Conservation (phyloP, 2,797 vertebrate genomes). For the Falco novaeseelandiae region DNA sequence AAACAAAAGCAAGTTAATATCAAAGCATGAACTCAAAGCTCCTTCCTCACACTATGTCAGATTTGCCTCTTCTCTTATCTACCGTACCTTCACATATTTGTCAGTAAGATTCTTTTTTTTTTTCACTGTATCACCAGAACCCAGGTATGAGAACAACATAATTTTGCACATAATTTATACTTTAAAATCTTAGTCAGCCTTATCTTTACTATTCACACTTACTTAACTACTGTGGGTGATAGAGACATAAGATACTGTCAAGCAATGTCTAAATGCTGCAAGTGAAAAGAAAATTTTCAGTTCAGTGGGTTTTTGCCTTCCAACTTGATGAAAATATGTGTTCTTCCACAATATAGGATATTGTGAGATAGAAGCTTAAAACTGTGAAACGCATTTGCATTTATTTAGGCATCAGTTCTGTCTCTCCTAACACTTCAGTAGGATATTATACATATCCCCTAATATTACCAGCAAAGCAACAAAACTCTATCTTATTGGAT, state of each 20-base stretch:
- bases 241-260: not conserved
- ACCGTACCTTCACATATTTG: not conserved
- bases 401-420: not conserved
- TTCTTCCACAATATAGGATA: not conserved
- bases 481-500: not conserved
- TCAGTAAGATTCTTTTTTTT: not conserved
- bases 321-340: not conserved
- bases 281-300: not conserved
- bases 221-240: not conserved
- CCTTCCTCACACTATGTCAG: not conserved
- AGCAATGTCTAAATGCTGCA: not conserved
- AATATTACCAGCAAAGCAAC: not conserved
- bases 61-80: not conserved
- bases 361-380: not conserved
- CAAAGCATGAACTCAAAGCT: not conserved
- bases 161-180: not conserved
- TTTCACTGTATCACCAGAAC: not conserved
- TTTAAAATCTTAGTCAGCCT: not conserved
- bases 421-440: not conserved
- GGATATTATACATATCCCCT: not conserved
- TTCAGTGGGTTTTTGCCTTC: not conserved
- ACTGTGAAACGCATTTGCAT: not conserved
- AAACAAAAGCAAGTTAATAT: not conserved
- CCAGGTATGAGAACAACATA: not conserved
- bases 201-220: not conserved